Evolutionary conservation across 2,113 vertebrate genomes (phyloP), one percentile per base, ranked within the genome.

Genomic region (Silurus asotus): DNA sequence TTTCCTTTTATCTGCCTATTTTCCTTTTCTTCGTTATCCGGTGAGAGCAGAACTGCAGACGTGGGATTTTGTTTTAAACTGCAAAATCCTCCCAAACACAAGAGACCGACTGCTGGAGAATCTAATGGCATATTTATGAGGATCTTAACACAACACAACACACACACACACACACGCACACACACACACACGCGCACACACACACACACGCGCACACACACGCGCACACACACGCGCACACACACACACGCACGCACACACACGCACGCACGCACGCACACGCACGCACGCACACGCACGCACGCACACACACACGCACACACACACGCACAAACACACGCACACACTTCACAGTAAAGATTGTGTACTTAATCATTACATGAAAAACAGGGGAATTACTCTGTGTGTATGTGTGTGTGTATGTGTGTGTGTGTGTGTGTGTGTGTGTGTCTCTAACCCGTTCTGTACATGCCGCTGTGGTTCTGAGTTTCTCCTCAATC

Each of bases 401-500:
- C 49, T 28, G 20, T 51, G n/a, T 81, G 78, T 49, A 6, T 25
- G 74, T 62, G 13, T n/a, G 20, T 53, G 48, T 75, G 49, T 23
- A 3, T 51, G 20, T 75, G 72, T 75, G 64, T 64, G 67, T 78
- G 79, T 61, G 13, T n/a, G 45, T 49, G 82, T 67, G 15, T 45
- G 58, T 49, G 48, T 48, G 37, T 55, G 55, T 45, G 51, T 28
- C 25, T 93, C 96, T 90, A 93, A 99, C 98, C 97, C 97, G 94
- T 37, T 97, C 96, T 0, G 96, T 99, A 93, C 96, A 97, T 65
- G 96, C 92, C 8, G 97, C 97, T 0, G 97, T 97, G 83, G 96
- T 96, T 92, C 95, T 95, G 64, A 99, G 94, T 87, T 97, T 98
- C 89, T 99, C 98, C 93, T 99, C 98, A n/a, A 99, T 99, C 94